Evolutionary conservation across 2,113 vertebrate genomes (phyloP), one percentile per base, ranked within the genome.

Genomic region (Genyomyrus donnyi): DNA sequence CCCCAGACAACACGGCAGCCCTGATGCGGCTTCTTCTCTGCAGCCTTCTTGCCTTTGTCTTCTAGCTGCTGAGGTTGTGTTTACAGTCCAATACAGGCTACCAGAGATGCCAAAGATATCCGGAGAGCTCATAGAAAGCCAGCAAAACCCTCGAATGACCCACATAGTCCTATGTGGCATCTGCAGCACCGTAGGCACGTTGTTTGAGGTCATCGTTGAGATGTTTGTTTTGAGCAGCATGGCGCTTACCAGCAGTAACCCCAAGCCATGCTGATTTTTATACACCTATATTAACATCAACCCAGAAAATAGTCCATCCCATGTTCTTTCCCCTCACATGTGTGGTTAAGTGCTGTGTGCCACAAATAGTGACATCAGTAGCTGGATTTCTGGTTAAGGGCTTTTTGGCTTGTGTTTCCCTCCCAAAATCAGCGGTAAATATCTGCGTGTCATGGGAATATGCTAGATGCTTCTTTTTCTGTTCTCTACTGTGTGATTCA

Each of bases 401-500:
- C 83, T 46, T 77, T 48, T 70, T 45, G 45, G 62, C 48, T 84
- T 89, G 49, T 49, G 10, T 84, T 15, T 13, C 70, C 88, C 48
- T 19, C 19, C 53, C 53, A 49, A 84, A 89, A 83, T 84, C 35
- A 89, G 52, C 35, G 2, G 11, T n/a, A 89, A 89, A 89, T 50
- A 89, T 89, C 50, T 49, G 70, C 31, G 31, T 89, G 49, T 74
- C 24, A 35, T 84, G 88, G 74, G 74, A 89, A 89, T 77, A 56
- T 89, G 62, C 62, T 70, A 27, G n/a, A 70, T 13, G n/a, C 50
- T 83, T 80, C 31, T 42, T 15, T 84, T 89, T 84, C 39, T 21
- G 50, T 15, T 84, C 53, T 89, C 11, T n/a, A 15, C 88, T 89
- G 8, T 85, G 45, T 48, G 45, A 85, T 45, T n/a, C 19, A 48